Conservation (phyloP, 2,113 vertebrate genomes). For the Hippocampus mohnikei region DNA sequence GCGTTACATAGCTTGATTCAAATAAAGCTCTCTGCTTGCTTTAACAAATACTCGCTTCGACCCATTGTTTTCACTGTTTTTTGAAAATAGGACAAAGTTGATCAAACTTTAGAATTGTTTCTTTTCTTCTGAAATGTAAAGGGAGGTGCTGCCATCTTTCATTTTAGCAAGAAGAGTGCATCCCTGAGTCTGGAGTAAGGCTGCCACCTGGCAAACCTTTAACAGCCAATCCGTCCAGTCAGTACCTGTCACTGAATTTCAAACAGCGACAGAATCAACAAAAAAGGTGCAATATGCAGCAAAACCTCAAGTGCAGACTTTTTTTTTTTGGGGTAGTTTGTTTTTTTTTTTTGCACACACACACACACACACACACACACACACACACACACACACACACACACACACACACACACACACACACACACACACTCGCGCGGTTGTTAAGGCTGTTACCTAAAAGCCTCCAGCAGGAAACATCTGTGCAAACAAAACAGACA, state of each 20-base stretch:
- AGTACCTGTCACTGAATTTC: neutral
- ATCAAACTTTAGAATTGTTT: neutral
- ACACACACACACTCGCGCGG: neutral
- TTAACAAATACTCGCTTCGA: neutral
- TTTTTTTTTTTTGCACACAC: neutral
- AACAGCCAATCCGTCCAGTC: slow-evolving; percentile 4
- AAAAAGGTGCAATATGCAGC: neutral
- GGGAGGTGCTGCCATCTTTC: neutral
- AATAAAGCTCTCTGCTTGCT: neutral
- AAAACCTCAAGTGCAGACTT: slow-evolving; percentile 2
- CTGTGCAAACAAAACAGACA: slow-evolving; percentile 61
- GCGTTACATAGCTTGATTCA: slow-evolving; percentile 12
- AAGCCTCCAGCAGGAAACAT: slow-evolving; percentile 65
- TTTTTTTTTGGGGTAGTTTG: neutral
- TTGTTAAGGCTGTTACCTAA: slow-evolving; percentile 54
- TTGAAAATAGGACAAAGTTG: too few species aligned
- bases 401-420: slow-evolving; percentile 6
- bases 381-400: slow-evolving; percentile 10
- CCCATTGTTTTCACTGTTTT: neutral
- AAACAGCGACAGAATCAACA: neutral
- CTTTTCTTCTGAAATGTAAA: too few species aligned
- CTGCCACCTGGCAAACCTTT: neutral
- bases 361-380: slow-evolving; percentile 10
- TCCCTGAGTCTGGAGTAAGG: neutral
- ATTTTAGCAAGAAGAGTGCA: neutral